Evolutionary conservation across 2,888 invertebrate genomes (phyloP).

Genomic region (Parasteatoda lunata): DNA sequence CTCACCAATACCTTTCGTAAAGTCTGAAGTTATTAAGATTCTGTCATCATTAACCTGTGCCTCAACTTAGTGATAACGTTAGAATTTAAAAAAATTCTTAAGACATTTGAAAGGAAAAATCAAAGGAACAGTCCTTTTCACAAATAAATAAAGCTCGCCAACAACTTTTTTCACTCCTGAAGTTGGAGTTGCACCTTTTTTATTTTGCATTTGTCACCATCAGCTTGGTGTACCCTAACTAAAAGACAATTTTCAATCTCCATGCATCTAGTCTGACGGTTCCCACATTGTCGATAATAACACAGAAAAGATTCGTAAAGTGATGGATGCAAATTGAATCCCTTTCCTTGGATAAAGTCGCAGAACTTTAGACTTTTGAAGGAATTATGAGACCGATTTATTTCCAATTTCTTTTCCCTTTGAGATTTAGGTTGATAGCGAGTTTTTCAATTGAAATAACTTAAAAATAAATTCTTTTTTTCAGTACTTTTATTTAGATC

Average conservation of each 20-base stretch:
- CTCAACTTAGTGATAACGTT: too few species aligned
- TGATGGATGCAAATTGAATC: conserved; percentile 47
- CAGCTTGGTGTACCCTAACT: conserved; percentile 10
- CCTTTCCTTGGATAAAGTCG: conserved; percentile 35
- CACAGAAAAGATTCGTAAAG: conserved; percentile 25
- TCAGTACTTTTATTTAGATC: too few species aligned
- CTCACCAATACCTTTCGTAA: too few species aligned
- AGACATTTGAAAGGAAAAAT: too few species aligned
- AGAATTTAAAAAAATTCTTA: too few species aligned
- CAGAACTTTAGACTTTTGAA: conserved; percentile 13
- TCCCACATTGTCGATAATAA: conserved; percentile 19
- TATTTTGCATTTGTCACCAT: conserved; percentile 36
- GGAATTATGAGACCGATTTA: conserved; percentile 31
- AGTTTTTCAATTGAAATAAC: too few species aligned
- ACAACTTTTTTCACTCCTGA: too few species aligned
- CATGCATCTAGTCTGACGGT: conserved; percentile 19
- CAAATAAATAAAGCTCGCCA: too few species aligned
- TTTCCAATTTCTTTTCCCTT: background rate
- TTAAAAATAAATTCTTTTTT: too few species aligned
- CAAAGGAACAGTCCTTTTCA: too few species aligned
- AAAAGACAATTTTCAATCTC: conserved; percentile 17
- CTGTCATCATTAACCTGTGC: too few species aligned
- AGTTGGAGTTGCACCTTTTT: background rate
- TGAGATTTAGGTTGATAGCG: background rate
- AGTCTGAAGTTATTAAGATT: too few species aligned